Conservation (phyloP, 1,140 invertebrate species). For the Diachasma alloeum region DNA sequence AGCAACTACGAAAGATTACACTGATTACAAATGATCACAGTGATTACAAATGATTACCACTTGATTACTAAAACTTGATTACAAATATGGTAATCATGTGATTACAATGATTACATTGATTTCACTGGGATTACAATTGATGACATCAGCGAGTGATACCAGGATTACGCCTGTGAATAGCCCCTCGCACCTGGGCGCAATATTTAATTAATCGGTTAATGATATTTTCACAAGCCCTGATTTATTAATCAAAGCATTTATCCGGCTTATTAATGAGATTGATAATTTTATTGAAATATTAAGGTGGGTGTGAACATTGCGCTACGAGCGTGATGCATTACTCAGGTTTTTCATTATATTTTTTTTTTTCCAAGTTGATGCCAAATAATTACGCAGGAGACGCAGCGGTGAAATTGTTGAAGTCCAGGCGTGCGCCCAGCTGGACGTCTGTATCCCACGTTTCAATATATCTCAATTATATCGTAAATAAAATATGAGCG, state of each 20-base stretch:
- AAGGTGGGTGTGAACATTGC: background rate
- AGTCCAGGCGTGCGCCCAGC: conserved; percentile 32
- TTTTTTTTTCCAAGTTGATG: background rate
- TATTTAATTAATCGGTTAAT: background rate
- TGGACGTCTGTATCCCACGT: conserved; percentile 53
- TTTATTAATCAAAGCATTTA: background rate
- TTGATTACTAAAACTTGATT: too few relatives aligned
- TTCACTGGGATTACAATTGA: too few relatives aligned
- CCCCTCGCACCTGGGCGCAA: background rate
- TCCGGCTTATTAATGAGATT: background rate
- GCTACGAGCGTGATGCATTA: background rate
- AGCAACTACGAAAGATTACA: too few relatives aligned
- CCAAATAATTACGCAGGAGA: conserved; percentile 14
- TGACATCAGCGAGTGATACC: too few relatives aligned
- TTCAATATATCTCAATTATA: conserved; percentile 63
- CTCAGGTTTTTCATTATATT: background rate
- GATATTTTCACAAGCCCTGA: background rate
- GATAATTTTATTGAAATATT: background rate
- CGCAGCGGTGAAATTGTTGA: background rate
- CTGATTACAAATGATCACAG: too few relatives aligned
- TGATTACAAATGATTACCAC: too few relatives aligned
- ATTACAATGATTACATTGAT: too few relatives aligned
- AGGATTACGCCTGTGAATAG: too few relatives aligned
- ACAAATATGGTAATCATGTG: too few relatives aligned
- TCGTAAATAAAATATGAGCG: conserved; percentile 60